Evolutionary conservation across 2,888 invertebrate species (phyloP).

Genomic region (Drosophila demipolita): DNA sequence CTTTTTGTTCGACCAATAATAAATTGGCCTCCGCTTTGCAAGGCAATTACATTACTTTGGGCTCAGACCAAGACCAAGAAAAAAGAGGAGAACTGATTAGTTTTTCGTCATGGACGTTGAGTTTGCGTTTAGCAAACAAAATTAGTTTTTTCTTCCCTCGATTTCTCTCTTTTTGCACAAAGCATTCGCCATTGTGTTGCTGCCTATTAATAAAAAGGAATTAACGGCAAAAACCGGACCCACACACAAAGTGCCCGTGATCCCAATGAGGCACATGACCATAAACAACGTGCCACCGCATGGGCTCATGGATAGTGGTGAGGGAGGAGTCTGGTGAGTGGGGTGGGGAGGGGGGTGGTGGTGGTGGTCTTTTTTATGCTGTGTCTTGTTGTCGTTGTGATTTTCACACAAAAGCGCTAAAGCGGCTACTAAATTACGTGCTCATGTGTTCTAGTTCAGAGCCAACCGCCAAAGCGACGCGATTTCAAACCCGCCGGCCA

Average conservation of each 20-base stretch:
- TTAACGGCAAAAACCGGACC: slow-evolving; percentile 80
- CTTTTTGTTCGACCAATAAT: slow-evolving; percentile 1
- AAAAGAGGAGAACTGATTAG: slow-evolving; percentile 64
- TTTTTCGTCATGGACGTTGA: slow-evolving; percentile 41
- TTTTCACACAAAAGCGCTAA: slow-evolving; percentile 80
- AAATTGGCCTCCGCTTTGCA: slow-evolving; percentile 24
- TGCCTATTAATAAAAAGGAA: slow-evolving; percentile 79
- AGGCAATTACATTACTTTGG: slow-evolving; percentile 40
- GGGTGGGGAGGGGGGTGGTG: too few species aligned
- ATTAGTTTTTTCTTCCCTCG: slow-evolving; percentile 39
- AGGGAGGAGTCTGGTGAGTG: background rate
- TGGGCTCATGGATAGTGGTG: slow-evolving; percentile 34
- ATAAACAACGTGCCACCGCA: slow-evolving; percentile 67
- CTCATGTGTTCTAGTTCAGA: slow-evolving; percentile 79
- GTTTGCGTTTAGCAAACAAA: slow-evolving; percentile 56
- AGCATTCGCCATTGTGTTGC: slow-evolving; percentile 53
- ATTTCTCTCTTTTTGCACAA: slow-evolving; percentile 33
- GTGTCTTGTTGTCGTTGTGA: slow-evolving; percentile 69
- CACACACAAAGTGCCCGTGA: slow-evolving; percentile 56
- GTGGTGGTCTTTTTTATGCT: slow-evolving; percentile 2
- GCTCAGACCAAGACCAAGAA: slow-evolving; percentile 25
- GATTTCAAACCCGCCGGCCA: slow-evolving; percentile 18
- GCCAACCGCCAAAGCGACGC: slow-evolving; percentile 34
- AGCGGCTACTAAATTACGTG: slow-evolving; percentile 81
- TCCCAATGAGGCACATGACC: slow-evolving; percentile 76